phyloP scores from a whole-genome alignment of 2,797 vertebrate species.

The Eulemur coronatus region DNA sequence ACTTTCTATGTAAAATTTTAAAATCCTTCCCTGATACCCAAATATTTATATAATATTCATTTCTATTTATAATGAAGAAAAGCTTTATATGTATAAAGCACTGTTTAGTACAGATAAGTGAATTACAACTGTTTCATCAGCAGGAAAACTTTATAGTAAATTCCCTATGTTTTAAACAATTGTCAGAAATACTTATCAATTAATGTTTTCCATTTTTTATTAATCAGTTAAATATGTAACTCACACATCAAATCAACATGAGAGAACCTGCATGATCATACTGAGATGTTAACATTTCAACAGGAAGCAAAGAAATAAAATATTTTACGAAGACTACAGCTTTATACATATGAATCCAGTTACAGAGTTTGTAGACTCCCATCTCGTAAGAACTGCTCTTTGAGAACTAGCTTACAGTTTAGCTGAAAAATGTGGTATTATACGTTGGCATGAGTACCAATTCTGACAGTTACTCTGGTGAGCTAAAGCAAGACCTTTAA shows the following conservation, averaged over 20 bases:
- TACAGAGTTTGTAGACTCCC: neutral
- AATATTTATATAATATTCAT: neutral
- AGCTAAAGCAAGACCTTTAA: neutral
- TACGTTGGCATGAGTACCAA: neutral
- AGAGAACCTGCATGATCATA: neutral
- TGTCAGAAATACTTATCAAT: neutral
- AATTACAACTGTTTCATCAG: constrained; percentile 1
- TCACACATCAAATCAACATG: neutral
- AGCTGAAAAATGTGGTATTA: neutral
- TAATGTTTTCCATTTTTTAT: constrained; percentile 22
- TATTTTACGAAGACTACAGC: neutral
- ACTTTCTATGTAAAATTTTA: neutral
- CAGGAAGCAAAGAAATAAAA: neutral
- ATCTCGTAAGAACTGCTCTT: constrained; percentile 14
- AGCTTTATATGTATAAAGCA: neutral
- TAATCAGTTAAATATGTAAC: neutral
- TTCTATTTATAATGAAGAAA: constrained; percentile 29
- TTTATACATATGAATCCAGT: neutral
- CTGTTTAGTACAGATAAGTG: neutral
- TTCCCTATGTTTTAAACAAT: neutral
- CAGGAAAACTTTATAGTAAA: neutral
- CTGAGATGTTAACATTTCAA: neutral
- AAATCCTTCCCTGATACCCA: neutral
- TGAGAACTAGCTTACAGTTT: neutral
- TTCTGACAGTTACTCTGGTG: neutral